Percentiles rank a stretch among this genome's conserved stretches.
Evolutionary conservation across 2,888 invertebrate genomes (phyloP).

Genomic region (Eilema sororculum): DNA sequence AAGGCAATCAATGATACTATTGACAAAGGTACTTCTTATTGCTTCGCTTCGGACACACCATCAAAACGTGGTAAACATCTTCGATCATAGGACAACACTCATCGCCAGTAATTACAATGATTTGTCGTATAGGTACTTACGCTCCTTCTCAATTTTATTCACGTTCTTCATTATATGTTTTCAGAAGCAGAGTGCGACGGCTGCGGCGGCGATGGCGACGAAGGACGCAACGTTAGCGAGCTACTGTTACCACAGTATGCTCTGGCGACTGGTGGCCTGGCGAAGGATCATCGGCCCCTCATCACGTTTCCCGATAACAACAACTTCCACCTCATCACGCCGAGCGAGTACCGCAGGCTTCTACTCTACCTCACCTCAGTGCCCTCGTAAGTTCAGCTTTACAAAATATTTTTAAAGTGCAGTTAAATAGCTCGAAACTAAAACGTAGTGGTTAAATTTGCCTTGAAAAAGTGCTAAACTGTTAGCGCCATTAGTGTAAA

Average conservation of each 20-base stretch:
- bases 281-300: constrained; percentile 96
- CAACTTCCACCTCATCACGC: constrained; percentile 93
- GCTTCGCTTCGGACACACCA: too few species aligned
- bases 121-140: not conserved
- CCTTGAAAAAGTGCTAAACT: too few species aligned
- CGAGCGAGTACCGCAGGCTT: constrained; percentile 96
- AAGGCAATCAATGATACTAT: too few species aligned
- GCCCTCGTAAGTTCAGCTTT: constrained; percentile 94
- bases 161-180: constrained; percentile 23
- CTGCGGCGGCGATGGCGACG: constrained; percentile 86
- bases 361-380: constrained; percentile 98
- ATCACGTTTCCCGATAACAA: constrained; percentile 98
- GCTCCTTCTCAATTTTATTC: not conserved
- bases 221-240: constrained; percentile 94
- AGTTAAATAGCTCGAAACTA: not conserved
- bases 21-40: too few species aligned
- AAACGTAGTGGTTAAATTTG: too few species aligned
- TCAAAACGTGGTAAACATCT: too few species aligned
- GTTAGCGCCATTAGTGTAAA: too few species aligned
- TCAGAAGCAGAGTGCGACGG: constrained; percentile 86
- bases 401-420: too few species aligned
- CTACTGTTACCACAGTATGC: constrained; percentile 95
- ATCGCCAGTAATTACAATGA: not conserved
- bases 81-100: too few species aligned
- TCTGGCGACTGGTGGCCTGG: constrained; percentile 96